A percentile compares a stretch with the other conserved stretches of the same genome.
Evolutionary conservation across 2,888 invertebrate genomes (phyloP).

Genomic region (Bombyx huttoni): DNA sequence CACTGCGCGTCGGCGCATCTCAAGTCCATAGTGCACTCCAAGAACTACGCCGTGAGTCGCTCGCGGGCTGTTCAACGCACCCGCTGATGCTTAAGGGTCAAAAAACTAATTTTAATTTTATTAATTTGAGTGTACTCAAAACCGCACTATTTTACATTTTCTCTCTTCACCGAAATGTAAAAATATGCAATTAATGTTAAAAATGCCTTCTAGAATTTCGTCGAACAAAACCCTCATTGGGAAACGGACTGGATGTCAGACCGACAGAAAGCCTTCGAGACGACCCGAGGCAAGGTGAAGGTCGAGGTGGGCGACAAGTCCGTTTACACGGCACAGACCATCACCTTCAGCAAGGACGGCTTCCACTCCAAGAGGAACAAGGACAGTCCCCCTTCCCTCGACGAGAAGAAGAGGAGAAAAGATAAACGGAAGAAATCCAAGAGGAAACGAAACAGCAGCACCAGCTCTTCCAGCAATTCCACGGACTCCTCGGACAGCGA

Average conservation of each 20-base stretch:
- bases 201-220: conserved; percentile 75
- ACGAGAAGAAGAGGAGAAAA: conserved; percentile 61
- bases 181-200: background rate
- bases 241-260: conserved; percentile 90
- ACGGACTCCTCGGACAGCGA: conserved; percentile 36
- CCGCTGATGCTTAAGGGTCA: no score
- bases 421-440: conserved; percentile 70
- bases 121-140: no score
- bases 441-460: conserved; percentile 45
- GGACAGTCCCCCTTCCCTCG: conserved; percentile 23
- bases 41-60: conserved; percentile 82
- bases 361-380: conserved; percentile 46
- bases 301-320: conserved; percentile 27
- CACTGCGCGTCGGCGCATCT: conserved; percentile 90
- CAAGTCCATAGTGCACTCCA: conserved; percentile 83
- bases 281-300: conserved; percentile 36
- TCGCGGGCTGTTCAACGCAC: no score
- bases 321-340: conserved; percentile 52
- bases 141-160: no score
- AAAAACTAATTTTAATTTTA: no score
- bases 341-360: conserved; percentile 61
- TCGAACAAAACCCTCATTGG: conserved; percentile 89
- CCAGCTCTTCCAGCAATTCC: conserved; percentile 32
- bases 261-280: conserved; percentile 79
- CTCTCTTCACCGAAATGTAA: background rate